Evolutionary conservation across 1,140 invertebrate species (phyloP).

Genomic region (Olivierus martensii): DNA sequence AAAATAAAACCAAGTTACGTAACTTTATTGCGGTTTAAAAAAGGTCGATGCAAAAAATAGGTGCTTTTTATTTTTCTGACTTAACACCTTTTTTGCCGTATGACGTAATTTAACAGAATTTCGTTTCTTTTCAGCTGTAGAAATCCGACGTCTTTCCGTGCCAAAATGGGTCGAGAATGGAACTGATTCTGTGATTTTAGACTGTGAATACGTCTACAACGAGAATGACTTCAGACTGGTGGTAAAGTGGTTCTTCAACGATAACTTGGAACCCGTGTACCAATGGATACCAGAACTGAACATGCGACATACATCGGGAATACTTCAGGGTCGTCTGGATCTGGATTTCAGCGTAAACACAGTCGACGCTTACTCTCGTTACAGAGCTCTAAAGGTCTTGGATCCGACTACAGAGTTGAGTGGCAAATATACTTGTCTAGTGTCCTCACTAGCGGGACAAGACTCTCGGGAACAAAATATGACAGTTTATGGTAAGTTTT

Average conservation of each 20-base stretch:
- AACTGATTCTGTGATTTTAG: slow-evolving; percentile 48
- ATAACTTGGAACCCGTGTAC: slow-evolving; percentile 47
- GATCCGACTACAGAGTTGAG: slow-evolving; percentile 46
- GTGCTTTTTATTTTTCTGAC: too few relatives aligned
- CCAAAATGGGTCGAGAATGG: slow-evolving; percentile 49
- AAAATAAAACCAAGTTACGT: too few relatives aligned
- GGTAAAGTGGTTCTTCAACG: slow-evolving; percentile 64
- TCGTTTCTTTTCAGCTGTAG: slow-evolving; percentile 25
- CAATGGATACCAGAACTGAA: slow-evolving; percentile 56
- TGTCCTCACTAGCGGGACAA: slow-evolving; percentile 21
- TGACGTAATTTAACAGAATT: too few relatives aligned
- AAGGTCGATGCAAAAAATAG: too few relatives aligned
- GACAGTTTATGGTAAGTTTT: slow-evolving; percentile 21
- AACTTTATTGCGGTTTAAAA: too few relatives aligned
- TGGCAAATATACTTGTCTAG: slow-evolving; percentile 21
- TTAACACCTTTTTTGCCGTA: too few relatives aligned
- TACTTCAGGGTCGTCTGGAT: slow-evolving; percentile 49
- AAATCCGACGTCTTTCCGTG: slow-evolving; percentile 49
- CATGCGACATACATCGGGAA: slow-evolving; percentile 42
- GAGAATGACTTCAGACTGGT: slow-evolving; percentile 43
- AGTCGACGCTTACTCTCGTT: slow-evolving; percentile 40
- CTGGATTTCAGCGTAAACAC: slow-evolving; percentile 47
- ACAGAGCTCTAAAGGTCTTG: slow-evolving; percentile 57
- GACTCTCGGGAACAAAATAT: slow-evolving; percentile 15
- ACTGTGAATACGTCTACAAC: slow-evolving; percentile 53